Conservation (phyloP, 2,888 invertebrate species). For the Kuschelorhynchus macadamiae region DNA sequence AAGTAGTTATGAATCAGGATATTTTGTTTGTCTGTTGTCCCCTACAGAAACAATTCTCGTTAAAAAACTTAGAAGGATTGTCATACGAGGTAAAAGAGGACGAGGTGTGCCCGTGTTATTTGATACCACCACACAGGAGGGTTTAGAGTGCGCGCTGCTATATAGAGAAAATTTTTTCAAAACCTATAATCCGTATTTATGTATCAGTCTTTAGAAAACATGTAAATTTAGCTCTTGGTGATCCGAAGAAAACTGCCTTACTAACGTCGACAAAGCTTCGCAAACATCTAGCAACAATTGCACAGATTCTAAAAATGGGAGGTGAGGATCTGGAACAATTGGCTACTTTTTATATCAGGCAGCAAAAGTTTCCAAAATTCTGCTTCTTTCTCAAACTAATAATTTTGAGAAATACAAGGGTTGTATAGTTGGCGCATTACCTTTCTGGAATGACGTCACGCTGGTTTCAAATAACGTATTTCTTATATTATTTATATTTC, state of each 20-base stretch:
- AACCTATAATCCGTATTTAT: constrained; percentile 26
- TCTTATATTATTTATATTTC: too few relatives aligned
- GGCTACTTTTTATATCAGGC: constrained; percentile 49
- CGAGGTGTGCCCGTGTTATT: constrained; percentile 40
- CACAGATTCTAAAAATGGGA: constrained; percentile 47
- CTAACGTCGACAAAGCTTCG: constrained; percentile 46
- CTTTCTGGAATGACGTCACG: too few relatives aligned
- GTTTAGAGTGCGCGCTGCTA: neutral
- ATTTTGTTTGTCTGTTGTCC: too few relatives aligned
- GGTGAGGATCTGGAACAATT: constrained; percentile 45
- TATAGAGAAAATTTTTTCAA: constrained; percentile 24
- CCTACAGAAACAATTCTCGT: too few relatives aligned
- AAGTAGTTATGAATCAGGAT: too few relatives aligned
- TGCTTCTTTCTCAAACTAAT: constrained; percentile 30
- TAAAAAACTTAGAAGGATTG: constrained; percentile 16
- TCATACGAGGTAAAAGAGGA: too few relatives aligned
- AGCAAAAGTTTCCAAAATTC: constrained; percentile 42
- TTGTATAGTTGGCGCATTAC: too few relatives aligned
- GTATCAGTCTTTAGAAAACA: constrained; percentile 36
- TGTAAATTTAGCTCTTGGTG: constrained; percentile 36
- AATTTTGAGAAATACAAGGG: constrained; percentile 29
- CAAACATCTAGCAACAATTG: constrained; percentile 45
- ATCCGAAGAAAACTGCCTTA: constrained; percentile 28
- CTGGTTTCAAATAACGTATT: too few relatives aligned
- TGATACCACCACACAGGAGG: constrained; percentile 30